Base-by-base conservation (phyloP, 2,888 invertebrate genomes). In the Platycheirus rosarum region DNA sequence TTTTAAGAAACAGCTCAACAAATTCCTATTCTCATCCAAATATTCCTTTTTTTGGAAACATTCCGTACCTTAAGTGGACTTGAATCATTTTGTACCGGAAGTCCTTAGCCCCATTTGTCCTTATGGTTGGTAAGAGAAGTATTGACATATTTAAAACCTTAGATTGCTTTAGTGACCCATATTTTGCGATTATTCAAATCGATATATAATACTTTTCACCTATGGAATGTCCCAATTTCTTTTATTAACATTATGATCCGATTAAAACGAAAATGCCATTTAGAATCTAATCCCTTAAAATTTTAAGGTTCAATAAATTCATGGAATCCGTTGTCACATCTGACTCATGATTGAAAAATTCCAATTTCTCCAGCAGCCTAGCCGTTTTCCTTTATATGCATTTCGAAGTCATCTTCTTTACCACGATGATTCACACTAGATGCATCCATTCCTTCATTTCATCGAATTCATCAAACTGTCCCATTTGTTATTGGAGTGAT, bases 381-480 rank as follows among this genome's bases (percentile, higher is more conserved):
- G 23, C 23, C 23, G n/a, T n/a, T n/a, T 23, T 23, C 29, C 5
- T 32, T 6, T 32, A 32, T 1, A 32, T 6, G 23, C 23, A n/a
- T n/a, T n/a, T n/a, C n/a, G n/a, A n/a, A n/a, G n/a, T 1, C 18
- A 53, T 35, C 32, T 53, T 53, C n/a, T 4, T 13, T n/a, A 14
- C n/a, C 18, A 37, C n/a, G 53, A 49, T 76, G 70, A 48, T 40
- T 69, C 76, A 63, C 14, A 4, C 2, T 42, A 32, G 48, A 76
- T 49, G 55, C 63, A 63, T 76, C 48, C 37, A 3, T 51, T 37
- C 8, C 20, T 26, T 48, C 26, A 29, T n/a, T 20, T 46, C 32
- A 76, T 70, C 63, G 26, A 42, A 63, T 70, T 48, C 63, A 76
- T 76, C 70, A 69, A 63, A 76, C n/a, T 48, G 37, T 51, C 44